These are phyloP conservation scores for Drosophila affinis DNA, from an alignment of 2,888 invertebrate species.

Conservation along the genomic window DNA sequence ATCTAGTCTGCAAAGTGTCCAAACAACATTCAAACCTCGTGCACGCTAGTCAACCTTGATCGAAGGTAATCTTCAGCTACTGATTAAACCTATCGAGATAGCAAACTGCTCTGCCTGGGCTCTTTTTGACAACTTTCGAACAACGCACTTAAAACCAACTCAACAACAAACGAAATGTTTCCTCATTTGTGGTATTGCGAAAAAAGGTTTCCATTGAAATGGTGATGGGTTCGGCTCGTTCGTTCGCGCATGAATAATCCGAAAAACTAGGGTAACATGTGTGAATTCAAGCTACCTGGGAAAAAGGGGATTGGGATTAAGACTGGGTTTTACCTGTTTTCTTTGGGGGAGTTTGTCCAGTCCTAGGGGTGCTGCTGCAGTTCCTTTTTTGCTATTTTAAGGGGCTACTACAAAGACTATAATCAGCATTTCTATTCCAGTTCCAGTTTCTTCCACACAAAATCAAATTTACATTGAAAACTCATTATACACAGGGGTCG, in stretches of 20 bases:
- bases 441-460: conserved; percentile 37
- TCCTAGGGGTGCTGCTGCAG: conserved; percentile 27
- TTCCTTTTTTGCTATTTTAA: conserved; percentile 45
- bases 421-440: conserved; percentile 77
- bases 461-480: conserved; percentile 59
- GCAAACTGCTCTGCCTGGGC: conserved; percentile 5
- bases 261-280: neutral
- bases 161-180: conserved; percentile 21
- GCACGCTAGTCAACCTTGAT: conserved; percentile 56
- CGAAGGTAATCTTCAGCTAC: conserved; percentile 45
- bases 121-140: conserved; percentile 31
- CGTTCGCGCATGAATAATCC: conserved; percentile 35
- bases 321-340: conserved; percentile 23
- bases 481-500: conserved; percentile 29
- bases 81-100: conserved; percentile 59
- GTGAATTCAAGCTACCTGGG: conserved; percentile 28
- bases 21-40: conserved; percentile 8
- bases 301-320: neutral
- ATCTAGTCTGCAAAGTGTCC: neutral
- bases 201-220: conserved; percentile 40
- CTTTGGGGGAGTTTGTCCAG: conserved; percentile 26
- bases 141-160: conserved; percentile 21
- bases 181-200: conserved; percentile 35
- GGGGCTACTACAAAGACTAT: conserved; percentile 52
- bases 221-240: conserved; percentile 4